Evolutionary conservation across 1,140 invertebrate genomes (phyloP), one percentile per base, ranked within the genome.

Genomic region (Scaptodrosophila lebanonensis): DNA sequence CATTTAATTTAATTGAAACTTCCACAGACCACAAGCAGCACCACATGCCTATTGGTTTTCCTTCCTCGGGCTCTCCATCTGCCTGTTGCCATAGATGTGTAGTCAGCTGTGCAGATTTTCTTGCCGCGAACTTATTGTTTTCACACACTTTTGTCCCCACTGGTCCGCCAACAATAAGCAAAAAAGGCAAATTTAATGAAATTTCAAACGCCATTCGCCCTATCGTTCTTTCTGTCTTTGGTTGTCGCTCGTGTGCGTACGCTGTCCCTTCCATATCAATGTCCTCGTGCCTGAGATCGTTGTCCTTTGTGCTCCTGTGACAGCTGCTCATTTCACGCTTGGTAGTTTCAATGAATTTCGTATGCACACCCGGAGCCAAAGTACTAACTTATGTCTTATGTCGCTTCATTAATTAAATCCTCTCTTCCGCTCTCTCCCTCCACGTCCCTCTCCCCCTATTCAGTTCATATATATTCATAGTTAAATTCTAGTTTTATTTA

Each of bases 281-380:
- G 12, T 15, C 39, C 35, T 36, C 32, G 51, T 25, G 30, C 50
- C 50, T 33, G 45, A 54, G 50, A 62, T 65, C 43, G 20, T 29
- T 40, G 62, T 67, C 75, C 22, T 77, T 77, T 77, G 73, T 82
- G 60, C 64, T 64, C 36, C 49, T 68, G 69, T 82, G 75, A 79
- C 75, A 79, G 75, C 75, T 79, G 75, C 75, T 79, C 73, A 79
- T 79, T 79, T 79, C 73, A 79, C 73, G 73, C 75, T 79, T 52
- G 57, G 70, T 82, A 82, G 75, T 79, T 79, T 82, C 75, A 82
- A 79, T 79, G 75, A 82, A 82, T 79, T 79, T 58, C 56, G 8
- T 25, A 8, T 56, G 60, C 49, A 27, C 16, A 40, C 44, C 35
- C 54, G 38, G 36, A 40, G 48, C 59, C 63, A 54, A 32, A 53